Evolutionary conservation across 92 coral and sea anemone species (phyloP), one percentile per base, ranked within the genome.

Genomic region (Epizoanthus stellaris): DNA sequence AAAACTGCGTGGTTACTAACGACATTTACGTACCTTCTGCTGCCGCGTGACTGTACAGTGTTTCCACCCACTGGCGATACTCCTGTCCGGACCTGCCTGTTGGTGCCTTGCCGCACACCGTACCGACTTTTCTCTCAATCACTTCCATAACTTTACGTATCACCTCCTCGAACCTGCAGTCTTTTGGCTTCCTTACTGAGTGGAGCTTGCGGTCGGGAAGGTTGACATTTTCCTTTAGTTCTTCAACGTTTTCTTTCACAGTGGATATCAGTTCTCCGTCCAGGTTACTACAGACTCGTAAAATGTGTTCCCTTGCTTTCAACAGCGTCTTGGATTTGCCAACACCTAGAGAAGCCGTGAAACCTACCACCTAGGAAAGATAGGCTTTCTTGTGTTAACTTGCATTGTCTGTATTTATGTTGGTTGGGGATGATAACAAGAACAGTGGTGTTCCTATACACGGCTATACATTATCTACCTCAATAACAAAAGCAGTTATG

Each of bases 311-410:
- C 58, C 76, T 77, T 0, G 99, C 99, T 77, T 89, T 94, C 16
- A 49, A 61, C 47, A 81, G 56, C 4, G 87, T 83, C 75, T 89
- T 77, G 3, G 97, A 95, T 70, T 93, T 97, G 13, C 99, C 99
- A 75, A 95, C 93, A 60, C 99, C 99, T 16, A 97, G 96, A 42
- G 99, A 97, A 12, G 99, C 99, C 0, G 99, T 95, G 38, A 97
- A 85, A 20, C 99, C 99, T 10, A 97, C 79, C 30, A 97, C 85
- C 94, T 97, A 85, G 12, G 75, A 68, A 77, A 63, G 64, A 60
- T 34, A 15, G 9, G 80, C 10, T 17, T 56, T 40, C 12, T 17
- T 36, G n/a, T 15, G 53, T 52, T 36, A 25, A 16, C 58, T 65
- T 40, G 59, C 8, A 60, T 3, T 4, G 15, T 60, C 43, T 25